A percentile compares a stretch with the other conserved stretches of the same genome.
These are phyloP conservation scores for Melopsittacus undulatus DNA, from an alignment of 2,797 vertebrate species.

Conservation along the genomic window DNA sequence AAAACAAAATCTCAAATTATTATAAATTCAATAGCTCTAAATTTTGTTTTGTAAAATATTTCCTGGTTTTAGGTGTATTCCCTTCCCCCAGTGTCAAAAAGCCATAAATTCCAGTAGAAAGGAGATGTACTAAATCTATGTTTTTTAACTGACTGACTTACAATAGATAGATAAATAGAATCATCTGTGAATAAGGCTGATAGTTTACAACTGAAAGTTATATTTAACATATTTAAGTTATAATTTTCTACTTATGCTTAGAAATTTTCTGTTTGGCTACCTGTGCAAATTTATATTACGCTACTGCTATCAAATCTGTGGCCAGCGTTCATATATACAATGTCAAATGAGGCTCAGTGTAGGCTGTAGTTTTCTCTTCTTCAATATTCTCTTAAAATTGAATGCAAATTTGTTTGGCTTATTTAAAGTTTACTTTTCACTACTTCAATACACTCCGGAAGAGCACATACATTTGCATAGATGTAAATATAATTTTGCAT, in stretches of 20 bases:
- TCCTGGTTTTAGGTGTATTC: not conserved
- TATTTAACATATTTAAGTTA: not conserved
- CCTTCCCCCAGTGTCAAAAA: not conserved
- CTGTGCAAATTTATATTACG: not conserved
- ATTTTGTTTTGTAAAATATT: not conserved
- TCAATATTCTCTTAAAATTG: not conserved
- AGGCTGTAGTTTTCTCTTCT: not conserved
- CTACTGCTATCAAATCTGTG: not conserved
- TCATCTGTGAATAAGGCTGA: not conserved
- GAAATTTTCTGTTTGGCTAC: conserved; percentile 3
- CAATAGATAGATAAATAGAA: not conserved
- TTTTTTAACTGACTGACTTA: not conserved
- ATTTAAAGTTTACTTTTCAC: not conserved
- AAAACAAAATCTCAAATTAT: not conserved
- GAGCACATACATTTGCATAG: not conserved
- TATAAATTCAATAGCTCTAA: not conserved
- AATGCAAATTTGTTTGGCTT: not conserved
- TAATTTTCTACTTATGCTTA: not conserved
- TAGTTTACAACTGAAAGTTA: not conserved
- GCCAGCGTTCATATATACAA: not conserved
- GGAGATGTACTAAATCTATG: not conserved
- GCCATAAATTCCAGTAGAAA: not conserved
- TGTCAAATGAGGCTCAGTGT: not conserved
- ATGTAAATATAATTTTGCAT: not conserved
- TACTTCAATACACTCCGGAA: not conserved